Evolutionary conservation across 2,797 vertebrate species (phyloP), one percentile per base, ranked within the genome.

Genomic region (Anableps anableps): DNA sequence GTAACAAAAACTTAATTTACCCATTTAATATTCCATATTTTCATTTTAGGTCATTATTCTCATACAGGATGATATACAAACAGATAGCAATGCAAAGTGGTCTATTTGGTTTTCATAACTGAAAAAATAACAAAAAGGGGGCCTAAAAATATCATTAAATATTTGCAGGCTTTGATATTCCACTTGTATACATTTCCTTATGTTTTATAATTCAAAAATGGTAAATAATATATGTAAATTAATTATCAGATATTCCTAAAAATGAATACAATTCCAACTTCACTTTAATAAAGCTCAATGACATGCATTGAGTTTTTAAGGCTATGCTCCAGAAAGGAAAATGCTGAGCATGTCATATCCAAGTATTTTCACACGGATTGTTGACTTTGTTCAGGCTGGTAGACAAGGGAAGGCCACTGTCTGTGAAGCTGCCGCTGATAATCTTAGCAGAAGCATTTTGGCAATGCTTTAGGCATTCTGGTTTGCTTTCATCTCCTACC

Each of bases 341-440:
- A 85, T 88, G 86, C 89, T 89, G 79, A 91, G 85, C 84, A 80
- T 88, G 83, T 89, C 85, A 83, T 82, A 86, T 75, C 81, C 80
- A 86, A 87, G 81, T 88, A 79, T 88, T 81, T 90, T 84, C 81
- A 79, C 74, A 86, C 84, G 84, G 74, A 74, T 79, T 91, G 90
- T 92, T 91, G 92, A 93, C 86, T 94, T 93, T 90, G 89, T 89
- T 88, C 76, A 78, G 80, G 82, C 85, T 86, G 76, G 58, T 89
- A 83, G 72, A 83, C 87, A 26, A 48, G 79, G 83, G 83, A 78
- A 85, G 80, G 86, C 88, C 81, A 86, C 90, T 92, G 92, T 95
- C 93, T 93, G 87, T 81, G 85, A 86, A 86, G 88, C 86, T 80
- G 86, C 87, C 83, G 23, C 81, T 84, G 86, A 92, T 91, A 88